Base-by-base conservation (phyloP, 2,888 invertebrate genomes). In the Alsophila aescularia region DNA sequence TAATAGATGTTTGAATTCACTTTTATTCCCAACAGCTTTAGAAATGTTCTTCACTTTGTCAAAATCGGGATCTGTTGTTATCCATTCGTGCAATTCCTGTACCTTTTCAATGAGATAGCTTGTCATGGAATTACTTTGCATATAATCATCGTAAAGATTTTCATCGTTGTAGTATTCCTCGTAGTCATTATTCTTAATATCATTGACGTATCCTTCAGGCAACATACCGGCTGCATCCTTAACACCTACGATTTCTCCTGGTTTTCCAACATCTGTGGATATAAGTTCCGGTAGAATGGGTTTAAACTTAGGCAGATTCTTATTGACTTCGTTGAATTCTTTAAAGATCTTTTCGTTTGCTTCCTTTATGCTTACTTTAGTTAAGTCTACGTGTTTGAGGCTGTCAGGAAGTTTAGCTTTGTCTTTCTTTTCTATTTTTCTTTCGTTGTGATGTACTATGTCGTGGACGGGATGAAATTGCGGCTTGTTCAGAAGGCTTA, bases 41-140 rank as follows among this genome's bases (percentile, higher is more conserved):
- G 77, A 76, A 0, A 50, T 32, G 1, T 75, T 75, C 0, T 69
- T 73, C 0, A 66, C 64, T 0, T 60, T 64, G 2, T 81, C 78
- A 13, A 88, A 78, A 52, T 91, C 90, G 0, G 86, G 78, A 47
- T 92, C 91, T 0, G 80, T 69, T 0, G 80, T 80, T 0, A 93
- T 82, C 92, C 93, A 93, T 52, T 92, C 90, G 53, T 93, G 90
- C 0, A 93, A 58, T 2, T 93, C 93, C 53, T 92, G 92, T 0
- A 93, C 83, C 48, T 92, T 90, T 52, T 92, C 92, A 42, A 93
- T 90, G 0, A 93, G 64, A 47, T 92, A 93, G 48, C 79, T 86
- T 0, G 90, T 87, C 86, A 93, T 84, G 0, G 90, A 80, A 15
- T 89, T 90, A 3, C 87, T 90, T 52, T 90, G 84, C 72, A 91